These are phyloP conservation scores for Julus scanicus DNA, from an alignment of 2,888 invertebrate genomes.

Conservation along the genomic window DNA sequence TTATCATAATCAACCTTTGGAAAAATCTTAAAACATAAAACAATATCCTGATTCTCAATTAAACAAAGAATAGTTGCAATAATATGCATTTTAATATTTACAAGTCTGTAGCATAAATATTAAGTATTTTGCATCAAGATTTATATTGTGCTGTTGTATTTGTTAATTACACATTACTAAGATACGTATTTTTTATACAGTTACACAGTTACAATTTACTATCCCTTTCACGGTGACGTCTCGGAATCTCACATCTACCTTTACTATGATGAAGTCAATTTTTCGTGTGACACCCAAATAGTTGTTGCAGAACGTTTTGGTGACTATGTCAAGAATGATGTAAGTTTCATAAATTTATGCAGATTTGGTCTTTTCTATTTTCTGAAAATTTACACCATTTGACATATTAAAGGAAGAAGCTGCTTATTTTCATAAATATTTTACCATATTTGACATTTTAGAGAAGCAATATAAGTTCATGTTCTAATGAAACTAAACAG, in stretches of 20 bases:
- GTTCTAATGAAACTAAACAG: background rate
- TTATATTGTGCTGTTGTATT: too few relatives aligned
- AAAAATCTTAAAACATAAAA: too few relatives aligned
- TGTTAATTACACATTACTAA: too few relatives aligned
- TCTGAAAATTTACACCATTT: background rate
- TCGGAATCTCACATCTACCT: background rate
- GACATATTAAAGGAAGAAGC: background rate
- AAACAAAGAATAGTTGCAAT: too few relatives aligned
- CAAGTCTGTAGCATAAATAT: too few relatives aligned
- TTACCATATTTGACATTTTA: background rate
- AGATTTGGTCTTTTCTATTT: background rate
- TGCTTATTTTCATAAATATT: background rate
- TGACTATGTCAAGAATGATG: background rate
- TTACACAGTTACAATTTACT: background rate
- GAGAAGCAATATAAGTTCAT: background rate
- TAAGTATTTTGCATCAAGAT: too few relatives aligned
- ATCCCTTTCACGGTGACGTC: background rate
- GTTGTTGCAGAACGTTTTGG: background rate
- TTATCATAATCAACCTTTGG: too few relatives aligned
- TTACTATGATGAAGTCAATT: background rate
- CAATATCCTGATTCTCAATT: too few relatives aligned
- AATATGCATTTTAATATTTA: too few relatives aligned
- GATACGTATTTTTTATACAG: background rate
- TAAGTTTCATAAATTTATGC: background rate
- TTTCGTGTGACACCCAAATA: background rate